A percentile compares a stretch with the other conserved stretches of the same genome.
Evolutionary conservation across 2,797 vertebrate genomes (phyloP).

Genomic region (Pelobates cultripes): DNA sequence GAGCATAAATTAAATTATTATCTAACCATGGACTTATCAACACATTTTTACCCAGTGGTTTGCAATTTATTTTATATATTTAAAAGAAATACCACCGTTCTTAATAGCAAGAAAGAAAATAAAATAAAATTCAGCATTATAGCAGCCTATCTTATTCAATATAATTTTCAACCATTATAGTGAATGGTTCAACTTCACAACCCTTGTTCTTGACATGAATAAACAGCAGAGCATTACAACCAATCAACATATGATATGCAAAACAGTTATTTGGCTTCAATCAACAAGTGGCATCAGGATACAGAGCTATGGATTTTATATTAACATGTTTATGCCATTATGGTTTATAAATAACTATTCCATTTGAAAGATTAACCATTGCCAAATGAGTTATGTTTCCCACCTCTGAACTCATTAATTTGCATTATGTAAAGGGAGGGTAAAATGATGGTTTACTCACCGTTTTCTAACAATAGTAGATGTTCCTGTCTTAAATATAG

Average conservation of each 20-base stretch:
- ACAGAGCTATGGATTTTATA: not conserved
- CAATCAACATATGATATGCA: not conserved
- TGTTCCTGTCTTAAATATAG: too few relatives aligned
- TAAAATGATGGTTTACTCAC: too few relatives aligned
- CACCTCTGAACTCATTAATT: too few relatives aligned
- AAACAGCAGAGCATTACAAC: too few relatives aligned
- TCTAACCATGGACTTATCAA: not conserved
- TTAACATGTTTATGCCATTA: not conserved
- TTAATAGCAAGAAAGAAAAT: not conserved
- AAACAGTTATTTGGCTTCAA: not conserved
- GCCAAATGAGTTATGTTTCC: too few relatives aligned
- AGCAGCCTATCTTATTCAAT: not conserved
- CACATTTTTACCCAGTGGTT: not conserved
- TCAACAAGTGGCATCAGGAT: not conserved
- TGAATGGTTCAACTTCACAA: too few relatives aligned
- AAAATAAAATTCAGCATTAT: too few relatives aligned
- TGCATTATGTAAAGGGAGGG: too few relatives aligned
- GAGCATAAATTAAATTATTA: conserved; percentile 21
- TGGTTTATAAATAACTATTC: not conserved
- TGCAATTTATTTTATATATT: not conserved
- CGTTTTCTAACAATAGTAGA: too few relatives aligned
- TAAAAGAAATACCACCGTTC: not conserved
- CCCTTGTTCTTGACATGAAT: too few relatives aligned
- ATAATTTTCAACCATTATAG: not conserved
- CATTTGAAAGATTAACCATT: too few relatives aligned